Evolutionary conservation across 64 coral and sea anemone genomes (phyloP).

Genomic region (Trachythela sp.): DNA sequence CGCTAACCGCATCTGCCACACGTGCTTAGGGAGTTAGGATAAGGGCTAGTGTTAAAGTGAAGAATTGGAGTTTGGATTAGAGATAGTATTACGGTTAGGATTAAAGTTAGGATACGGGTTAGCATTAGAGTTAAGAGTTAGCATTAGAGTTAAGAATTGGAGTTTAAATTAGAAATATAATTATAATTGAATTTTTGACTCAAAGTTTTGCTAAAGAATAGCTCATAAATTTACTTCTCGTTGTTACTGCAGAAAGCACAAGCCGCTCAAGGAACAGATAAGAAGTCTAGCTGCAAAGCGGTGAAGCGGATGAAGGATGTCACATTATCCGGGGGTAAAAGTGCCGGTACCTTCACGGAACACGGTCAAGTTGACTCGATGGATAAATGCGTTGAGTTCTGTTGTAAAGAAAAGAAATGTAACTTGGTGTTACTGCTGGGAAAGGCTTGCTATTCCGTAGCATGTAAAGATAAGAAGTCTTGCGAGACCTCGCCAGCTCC

Average conservation of each 20-base stretch:
- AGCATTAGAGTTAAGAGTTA: no score
- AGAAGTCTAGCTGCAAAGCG: slow-evolving; percentile 16
- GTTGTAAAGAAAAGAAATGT: slow-evolving; percentile 72
- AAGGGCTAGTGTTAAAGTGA: no score
- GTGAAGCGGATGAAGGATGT: slow-evolving; percentile 81
- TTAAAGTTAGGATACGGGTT: no score
- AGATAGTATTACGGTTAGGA: no score
- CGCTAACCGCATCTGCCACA: no score
- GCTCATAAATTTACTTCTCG: background rate
- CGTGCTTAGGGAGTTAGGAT: no score
- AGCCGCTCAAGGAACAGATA: background rate
- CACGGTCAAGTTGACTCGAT: slow-evolving; percentile 55
- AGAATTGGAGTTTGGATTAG: no score
- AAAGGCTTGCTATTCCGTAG: slow-evolving; percentile 75
- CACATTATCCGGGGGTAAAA: slow-evolving; percentile 42
- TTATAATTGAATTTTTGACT: no score
- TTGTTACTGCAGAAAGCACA: background rate
- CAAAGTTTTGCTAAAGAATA: no score
- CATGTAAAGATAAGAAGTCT: slow-evolving; percentile 49
- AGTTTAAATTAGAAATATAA: no score
- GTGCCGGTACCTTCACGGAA: slow-evolving; percentile 65
- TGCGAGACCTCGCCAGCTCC: slow-evolving; percentile 53
- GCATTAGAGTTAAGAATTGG: no score
- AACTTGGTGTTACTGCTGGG: slow-evolving; percentile 63
- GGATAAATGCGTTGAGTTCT: slow-evolving; percentile 73